Base-by-base conservation (phyloP, 2,888 invertebrate species). In the Ariolimax columbianus region DNA sequence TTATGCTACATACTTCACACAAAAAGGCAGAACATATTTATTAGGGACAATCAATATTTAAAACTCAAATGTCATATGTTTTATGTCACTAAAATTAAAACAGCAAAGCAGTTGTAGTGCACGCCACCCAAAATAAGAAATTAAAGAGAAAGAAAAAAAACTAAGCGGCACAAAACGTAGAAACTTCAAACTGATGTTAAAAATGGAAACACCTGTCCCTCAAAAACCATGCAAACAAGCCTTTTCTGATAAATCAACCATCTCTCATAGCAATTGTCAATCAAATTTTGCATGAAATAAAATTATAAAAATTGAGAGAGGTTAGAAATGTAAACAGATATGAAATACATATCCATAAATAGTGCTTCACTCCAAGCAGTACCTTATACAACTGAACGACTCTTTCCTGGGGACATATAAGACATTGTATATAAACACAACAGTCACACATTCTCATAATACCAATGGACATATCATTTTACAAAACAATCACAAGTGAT, bases 141-240 rank as follows among this genome's bases (percentile, higher is more conserved):
- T 33, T 33, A 7, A 51, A 75, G 19, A 19, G 0, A 33, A 51
- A 75, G n/a, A n/a, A 51, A 51, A 14, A 47, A 38, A 73, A 66
- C 1, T 77, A 47, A 77, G n/a, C 36, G 77, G n/a, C 19, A n/a
- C 0, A 47, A 43, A 68, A 55, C 11, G 3, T 51, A 43, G 26
- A 47, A 11, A 47, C 47, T n/a, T 30, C 33, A 63, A 38, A 38
- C n/a, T 19, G 30, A 55, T 75, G 40, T 51, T 63, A 33, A 30
- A 55, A 40, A 82, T 63, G 4, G 11, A 81, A 59, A 33, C 73
- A 75, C 82, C 82, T 63, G 55, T 43, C 70, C 77, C 70, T 70
- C 77, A 83, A 83, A 83, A 77, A 70, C 51, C 83, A 83, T 83
- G 83, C 83, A 83, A n/a, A 77, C 83, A 83, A 83, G 78, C 70